Evolutionary conservation across 2,888 invertebrate species (phyloP).

Genomic region (Rotaria socialis): DNA sequence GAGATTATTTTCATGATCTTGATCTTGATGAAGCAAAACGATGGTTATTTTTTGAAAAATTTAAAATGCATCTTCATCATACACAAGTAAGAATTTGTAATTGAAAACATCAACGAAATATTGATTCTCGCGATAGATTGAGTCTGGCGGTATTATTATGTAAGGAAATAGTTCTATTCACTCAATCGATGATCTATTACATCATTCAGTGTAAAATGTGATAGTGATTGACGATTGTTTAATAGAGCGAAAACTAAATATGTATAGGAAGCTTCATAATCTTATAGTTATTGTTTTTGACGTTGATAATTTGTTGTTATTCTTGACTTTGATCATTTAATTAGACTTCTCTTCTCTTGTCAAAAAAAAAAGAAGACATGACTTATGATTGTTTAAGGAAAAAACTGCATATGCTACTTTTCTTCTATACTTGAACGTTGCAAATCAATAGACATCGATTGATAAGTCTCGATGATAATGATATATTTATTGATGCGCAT

Average conservation of each 20-base stretch:
- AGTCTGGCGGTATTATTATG: not conserved
- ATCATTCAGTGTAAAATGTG: not conserved
- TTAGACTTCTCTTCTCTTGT: not conserved
- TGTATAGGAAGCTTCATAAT: too few species aligned
- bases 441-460: too few species aligned
- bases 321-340: not conserved
- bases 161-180: not conserved
- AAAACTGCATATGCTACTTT: not conserved
- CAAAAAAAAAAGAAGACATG: not conserved
- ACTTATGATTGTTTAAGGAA: too few species aligned
- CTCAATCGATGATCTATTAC: constrained; percentile 4
- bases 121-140: too few species aligned
- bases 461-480: too few species aligned
- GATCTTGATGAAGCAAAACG: constrained; percentile 61
- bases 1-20: constrained; percentile 63
- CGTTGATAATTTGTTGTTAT: too few species aligned
- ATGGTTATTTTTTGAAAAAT: constrained; percentile 65
- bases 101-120: too few species aligned
- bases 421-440: too few species aligned
- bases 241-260: not conserved
- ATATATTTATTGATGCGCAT: not conserved
- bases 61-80: constrained; percentile 64
- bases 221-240: not conserved
- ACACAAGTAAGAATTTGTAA: constrained; percentile 57
- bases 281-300: too few species aligned